phyloP scores from a whole-genome alignment of 2,888 invertebrate genomes.

The Drosophila limbata region DNA sequence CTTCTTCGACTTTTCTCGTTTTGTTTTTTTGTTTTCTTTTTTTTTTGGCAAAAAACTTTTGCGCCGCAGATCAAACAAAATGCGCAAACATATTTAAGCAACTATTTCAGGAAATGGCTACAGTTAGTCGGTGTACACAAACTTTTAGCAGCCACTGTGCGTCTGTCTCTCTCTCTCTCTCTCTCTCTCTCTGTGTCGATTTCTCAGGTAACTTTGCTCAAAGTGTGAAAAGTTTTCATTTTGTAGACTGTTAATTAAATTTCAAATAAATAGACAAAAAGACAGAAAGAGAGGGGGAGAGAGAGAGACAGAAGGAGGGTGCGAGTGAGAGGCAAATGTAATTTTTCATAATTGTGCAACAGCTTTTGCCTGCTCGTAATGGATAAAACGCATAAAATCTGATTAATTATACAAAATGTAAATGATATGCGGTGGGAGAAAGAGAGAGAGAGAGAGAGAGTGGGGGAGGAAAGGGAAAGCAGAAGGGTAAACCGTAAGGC shows the following conservation, averaged over 20 bases:
- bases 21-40: background rate
- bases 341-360: constrained; percentile 22
- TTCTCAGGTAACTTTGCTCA: constrained; percentile 28
- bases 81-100: constrained; percentile 49
- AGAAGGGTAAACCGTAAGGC: background rate
- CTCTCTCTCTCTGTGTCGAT: constrained; percentile 1
- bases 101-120: constrained; percentile 50
- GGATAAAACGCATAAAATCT: constrained; percentile 58
- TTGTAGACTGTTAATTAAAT: constrained; percentile 52
- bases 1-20: background rate
- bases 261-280: constrained; percentile 19
- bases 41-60: constrained; percentile 26
- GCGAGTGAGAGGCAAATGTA: background rate
- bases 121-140: constrained; percentile 7
- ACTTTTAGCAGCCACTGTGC: constrained; percentile 25
- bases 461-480: background rate
- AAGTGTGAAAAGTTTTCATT: constrained; percentile 36
- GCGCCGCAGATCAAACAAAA: constrained; percentile 60
- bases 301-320: background rate
- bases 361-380: constrained; percentile 11
- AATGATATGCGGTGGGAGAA: constrained; percentile 37
- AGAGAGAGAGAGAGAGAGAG: no score
- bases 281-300: background rate
- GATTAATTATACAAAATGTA: constrained; percentile 63
- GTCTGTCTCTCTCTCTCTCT: no score